Conservation (phyloP, 2,797 vertebrate species). For the Micrastur ruficollis region DNA sequence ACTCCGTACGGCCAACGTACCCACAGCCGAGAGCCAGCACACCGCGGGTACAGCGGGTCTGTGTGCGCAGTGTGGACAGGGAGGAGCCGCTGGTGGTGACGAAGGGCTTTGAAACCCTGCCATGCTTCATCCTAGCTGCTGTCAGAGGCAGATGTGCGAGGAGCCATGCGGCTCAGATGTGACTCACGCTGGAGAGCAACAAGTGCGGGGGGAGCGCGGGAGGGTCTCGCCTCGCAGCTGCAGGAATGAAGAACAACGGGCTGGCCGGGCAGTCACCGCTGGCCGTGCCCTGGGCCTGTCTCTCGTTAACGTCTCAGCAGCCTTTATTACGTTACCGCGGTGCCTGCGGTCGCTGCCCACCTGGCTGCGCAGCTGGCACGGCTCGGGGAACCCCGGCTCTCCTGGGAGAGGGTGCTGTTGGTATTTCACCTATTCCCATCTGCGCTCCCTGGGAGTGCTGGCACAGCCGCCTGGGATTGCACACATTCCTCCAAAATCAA, state of each 20-base stretch:
- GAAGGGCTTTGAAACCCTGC: background rate
- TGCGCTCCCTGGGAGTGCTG: background rate
- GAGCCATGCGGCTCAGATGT: background rate
- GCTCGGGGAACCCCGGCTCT: background rate
- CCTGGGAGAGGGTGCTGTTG: background rate
- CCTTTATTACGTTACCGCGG: rapidly evolving
- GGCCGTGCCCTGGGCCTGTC: background rate
- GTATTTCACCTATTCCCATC: background rate
- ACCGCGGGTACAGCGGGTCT: background rate
- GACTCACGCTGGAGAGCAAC: background rate
- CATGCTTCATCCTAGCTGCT: background rate
- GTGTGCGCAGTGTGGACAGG: background rate
- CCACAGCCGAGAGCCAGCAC: background rate
- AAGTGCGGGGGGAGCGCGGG: background rate
- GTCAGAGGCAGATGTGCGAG: background rate
- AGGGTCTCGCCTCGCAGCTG: background rate
- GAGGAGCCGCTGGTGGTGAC: background rate
- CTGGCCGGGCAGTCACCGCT: background rate
- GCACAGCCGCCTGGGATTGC: background rate
- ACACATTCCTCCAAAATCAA: background rate
- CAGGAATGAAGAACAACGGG: background rate
- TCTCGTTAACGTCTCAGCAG: background rate
- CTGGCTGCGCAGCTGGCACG: background rate
- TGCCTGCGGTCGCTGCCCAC: background rate
- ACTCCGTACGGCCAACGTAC: background rate